Evolutionary conservation across 2,888 invertebrate genomes (phyloP), one percentile per base, ranked within the genome.

Genomic region (Molorchus minor): DNA sequence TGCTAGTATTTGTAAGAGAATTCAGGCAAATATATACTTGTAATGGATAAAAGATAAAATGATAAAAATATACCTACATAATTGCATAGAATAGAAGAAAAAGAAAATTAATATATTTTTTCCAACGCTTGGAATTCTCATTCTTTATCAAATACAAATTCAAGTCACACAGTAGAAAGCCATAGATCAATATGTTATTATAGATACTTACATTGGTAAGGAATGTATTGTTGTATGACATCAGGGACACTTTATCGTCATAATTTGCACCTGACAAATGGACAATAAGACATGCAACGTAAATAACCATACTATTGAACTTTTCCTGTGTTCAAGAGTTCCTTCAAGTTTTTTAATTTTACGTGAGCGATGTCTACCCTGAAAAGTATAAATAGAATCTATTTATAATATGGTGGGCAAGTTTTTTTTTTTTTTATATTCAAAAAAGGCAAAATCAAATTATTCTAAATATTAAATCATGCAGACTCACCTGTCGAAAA

Each of bases 401-500:
- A 13, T 15, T 25, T 10, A 40, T 1, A 16, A 35, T 12, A 12
- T 41, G 1, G 16, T 5, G 2, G 19, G n/a, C 5, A 8, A 33
- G 5, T n/a, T n/a, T n/a, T n/a, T n/a, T n/a, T n/a, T n/a, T n/a
- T n/a, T n/a, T n/a, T n/a, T n/a, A n/a, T n/a, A n/a, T n/a, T n/a
- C n/a, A n/a, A n/a, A n/a, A n/a, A n/a, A n/a, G n/a, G n/a, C n/a
- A n/a, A n/a, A 45, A 3, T 3, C 5, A n/a, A 10, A 8, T 54
- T 2, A 54, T 45, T 3, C 8, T 10, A 21, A 17, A 20, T 4
- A 8, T 25, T 44, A 4, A 29, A 44, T 40, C 15, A 12, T 49
- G 12, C 13, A 19, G 2, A 77, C 80, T 81, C 66, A 87, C 86
- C 86, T 82, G 75, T 87, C 87, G 67, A 86, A 80, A 25, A 87